phyloP scores from a whole-genome alignment of 2,888 invertebrate genomes.

The Yponomeuta sedellus region DNA sequence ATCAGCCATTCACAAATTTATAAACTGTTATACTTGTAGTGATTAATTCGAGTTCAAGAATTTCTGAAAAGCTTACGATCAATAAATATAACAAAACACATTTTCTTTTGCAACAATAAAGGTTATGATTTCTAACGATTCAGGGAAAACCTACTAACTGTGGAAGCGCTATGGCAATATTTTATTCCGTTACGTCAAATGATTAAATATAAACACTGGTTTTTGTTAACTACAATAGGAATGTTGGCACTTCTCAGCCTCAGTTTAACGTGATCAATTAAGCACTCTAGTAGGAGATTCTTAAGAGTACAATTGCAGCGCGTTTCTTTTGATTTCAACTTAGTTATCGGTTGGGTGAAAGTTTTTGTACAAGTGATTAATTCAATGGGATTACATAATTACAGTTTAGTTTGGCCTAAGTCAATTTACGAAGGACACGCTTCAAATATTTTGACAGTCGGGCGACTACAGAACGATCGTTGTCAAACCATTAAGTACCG shows the following conservation, averaged over 20 bases:
- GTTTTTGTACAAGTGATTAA: background rate
- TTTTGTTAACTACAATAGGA: background rate
- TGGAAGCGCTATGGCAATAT: slow-evolving; percentile 10
- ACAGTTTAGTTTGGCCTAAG: background rate
- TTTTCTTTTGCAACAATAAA: too few species aligned
- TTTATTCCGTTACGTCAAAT: background rate
- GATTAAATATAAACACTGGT: background rate
- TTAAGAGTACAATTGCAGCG: background rate
- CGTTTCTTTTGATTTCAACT: background rate
- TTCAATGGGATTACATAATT: background rate
- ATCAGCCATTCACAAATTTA: background rate
- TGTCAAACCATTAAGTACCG: background rate
- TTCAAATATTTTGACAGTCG: background rate
- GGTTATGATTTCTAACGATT: too few species aligned
- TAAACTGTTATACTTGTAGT: too few species aligned
- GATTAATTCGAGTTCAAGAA: too few species aligned
- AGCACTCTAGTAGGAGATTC: background rate
- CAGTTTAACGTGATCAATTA: slow-evolving; percentile 1
- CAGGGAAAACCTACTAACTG: background rate
- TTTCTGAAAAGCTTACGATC: too few species aligned
- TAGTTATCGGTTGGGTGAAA: background rate
- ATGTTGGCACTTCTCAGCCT: slow-evolving; percentile 13
- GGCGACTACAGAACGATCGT: background rate
- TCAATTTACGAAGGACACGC: background rate
- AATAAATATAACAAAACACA: too few species aligned